Base-by-base conservation (phyloP, 2,888 invertebrate genomes). In the Plebejus melissa region DNA sequence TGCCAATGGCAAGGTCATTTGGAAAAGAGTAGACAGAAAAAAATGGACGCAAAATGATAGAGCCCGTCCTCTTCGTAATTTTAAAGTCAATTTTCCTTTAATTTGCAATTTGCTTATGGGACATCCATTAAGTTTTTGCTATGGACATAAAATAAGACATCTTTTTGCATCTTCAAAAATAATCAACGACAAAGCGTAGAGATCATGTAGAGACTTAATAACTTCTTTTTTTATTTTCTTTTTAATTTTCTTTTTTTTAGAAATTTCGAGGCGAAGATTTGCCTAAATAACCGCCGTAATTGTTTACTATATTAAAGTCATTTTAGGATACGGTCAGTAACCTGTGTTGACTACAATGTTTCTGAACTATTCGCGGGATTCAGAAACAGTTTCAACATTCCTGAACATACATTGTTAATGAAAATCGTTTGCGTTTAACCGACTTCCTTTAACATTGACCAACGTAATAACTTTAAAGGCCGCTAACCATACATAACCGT, bases 381-480 rank as follows among this genome's bases (percentile, higher is more conserved):
- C 65, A 65, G 65, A 32, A 65, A 65, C 32, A 16, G 65, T 65
- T 65, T 16, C 28, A 46, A 72, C 72, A 72, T 54, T 54, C 72
- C 50, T 32, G 50, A 50, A 72, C 72, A 72, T 72, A 72, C 72
- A 32, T 72, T 72, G 72, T 72, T 72, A 28, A 72, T 72, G 54
- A 54, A 72, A 72, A 72, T 54, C 32, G 54, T 72, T 72, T 72
- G 50, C 50, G 72, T 54, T 72, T 6, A 54, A 72, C 72, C 54
- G 54, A 50, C 88, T 86, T 89, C 88, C 87, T 87, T 87, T 88
- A 87, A 86, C 89, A 90, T 86, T 90, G 90, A 88, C 90, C 89
- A 85, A 83, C 82, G 84, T 54, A 75, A 70, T 69, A 60, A 58
- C 54, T 75, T 50, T 57, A 75, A 50, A 75, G 72, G 60, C 60